Evolutionary conservation across 1,140 invertebrate species (phyloP).

Genomic region (Polypedilum pembai): DNA sequence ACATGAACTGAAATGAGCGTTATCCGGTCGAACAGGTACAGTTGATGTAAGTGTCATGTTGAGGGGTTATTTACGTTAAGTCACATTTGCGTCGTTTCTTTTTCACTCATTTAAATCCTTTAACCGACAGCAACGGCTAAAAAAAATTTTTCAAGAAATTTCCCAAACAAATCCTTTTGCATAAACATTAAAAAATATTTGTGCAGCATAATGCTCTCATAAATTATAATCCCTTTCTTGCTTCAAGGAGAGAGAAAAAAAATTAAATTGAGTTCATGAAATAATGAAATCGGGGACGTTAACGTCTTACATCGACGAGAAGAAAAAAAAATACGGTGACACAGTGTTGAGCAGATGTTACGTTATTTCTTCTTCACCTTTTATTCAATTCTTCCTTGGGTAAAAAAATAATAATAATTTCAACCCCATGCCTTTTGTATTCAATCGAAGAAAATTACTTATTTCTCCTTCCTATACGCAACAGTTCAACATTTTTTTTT

Average conservation of each 20-base stretch:
- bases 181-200: neutral
- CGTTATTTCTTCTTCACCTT: neutral
- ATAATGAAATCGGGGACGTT: neutral
- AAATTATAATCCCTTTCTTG: slow-evolving; percentile 9
- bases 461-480: neutral
- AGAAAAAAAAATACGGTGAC: neutral
- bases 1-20: neutral
- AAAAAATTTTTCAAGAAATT: neutral
- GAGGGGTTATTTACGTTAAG: neutral
- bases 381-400: slow-evolving; percentile 14
- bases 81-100: neutral
- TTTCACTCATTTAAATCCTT: slow-evolving; percentile 22
- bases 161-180: neutral
- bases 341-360: slow-evolving; percentile 24
- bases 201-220: neutral
- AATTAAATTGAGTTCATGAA: neutral
- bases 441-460: neutral
- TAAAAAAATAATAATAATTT: slow-evolving; percentile 6
- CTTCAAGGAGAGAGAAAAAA: neutral
- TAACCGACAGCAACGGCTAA: slow-evolving; percentile 22
- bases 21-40: slow-evolving; percentile 15
- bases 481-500: neutral
- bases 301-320: neutral
- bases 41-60: neutral
- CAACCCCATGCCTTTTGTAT: neutral